Conservation (phyloP, 1,140 invertebrate species). For the Ips nitidus region DNA sequence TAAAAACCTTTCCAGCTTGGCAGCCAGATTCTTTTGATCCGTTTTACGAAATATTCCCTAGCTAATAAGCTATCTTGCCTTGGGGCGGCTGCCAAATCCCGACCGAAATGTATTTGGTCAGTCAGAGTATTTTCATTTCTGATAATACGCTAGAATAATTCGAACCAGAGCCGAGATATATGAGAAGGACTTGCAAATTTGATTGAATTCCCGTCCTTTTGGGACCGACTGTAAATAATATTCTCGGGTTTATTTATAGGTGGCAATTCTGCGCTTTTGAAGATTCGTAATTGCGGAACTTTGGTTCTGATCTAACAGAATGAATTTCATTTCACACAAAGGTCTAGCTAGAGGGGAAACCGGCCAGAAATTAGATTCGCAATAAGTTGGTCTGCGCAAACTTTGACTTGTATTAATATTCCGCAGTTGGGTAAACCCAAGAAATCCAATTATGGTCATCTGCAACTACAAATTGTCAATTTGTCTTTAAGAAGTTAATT, state of each 20-base stretch:
- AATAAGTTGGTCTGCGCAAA: slow-evolving; percentile 21
- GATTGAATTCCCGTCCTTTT: slow-evolving; percentile 22
- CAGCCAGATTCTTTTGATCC: slow-evolving; percentile 6
- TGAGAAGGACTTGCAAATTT: slow-evolving; percentile 18
- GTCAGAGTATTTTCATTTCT: slow-evolving; percentile 15
- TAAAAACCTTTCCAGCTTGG: too few relatives aligned
- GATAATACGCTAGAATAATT: slow-evolving; percentile 29
- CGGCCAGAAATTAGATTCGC: slow-evolving; percentile 4
- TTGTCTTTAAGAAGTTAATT: slow-evolving; percentile 1
- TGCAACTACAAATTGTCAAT: slow-evolving; percentile 19
- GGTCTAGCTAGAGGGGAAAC: not conserved
- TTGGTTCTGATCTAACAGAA: too few relatives aligned
- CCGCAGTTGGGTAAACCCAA: slow-evolving; percentile 17
- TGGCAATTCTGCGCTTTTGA: too few relatives aligned
- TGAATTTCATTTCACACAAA: too few relatives aligned
- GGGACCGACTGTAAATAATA: too few relatives aligned
- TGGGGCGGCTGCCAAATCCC: slow-evolving; percentile 10
- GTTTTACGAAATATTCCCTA: not conserved
- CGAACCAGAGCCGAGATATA: slow-evolving; percentile 16
- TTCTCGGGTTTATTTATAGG: too few relatives aligned
- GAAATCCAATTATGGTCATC: slow-evolving; percentile 26
- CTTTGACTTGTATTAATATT: slow-evolving; percentile 29
- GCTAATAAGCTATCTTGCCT: slow-evolving; percentile 19
- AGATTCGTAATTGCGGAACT: too few relatives aligned
- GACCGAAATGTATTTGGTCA: slow-evolving; percentile 4